A percentile compares a stretch with the other conserved stretches of the same genome.
Conservation (phyloP, 1,140 invertebrate species). For the Drosophila hydei region DNA sequence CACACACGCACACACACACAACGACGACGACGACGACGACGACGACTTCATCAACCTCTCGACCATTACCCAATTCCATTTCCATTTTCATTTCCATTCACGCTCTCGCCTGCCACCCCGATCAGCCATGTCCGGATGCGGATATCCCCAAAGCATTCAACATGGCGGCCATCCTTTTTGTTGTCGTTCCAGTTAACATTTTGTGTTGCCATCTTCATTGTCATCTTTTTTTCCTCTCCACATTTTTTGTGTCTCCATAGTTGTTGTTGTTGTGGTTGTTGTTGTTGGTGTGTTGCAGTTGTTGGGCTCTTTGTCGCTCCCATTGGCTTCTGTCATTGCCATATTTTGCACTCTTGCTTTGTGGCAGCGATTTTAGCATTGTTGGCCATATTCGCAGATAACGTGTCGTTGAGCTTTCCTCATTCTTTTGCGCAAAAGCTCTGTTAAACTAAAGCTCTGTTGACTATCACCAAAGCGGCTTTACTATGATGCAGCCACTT, state of each 20-base stretch:
- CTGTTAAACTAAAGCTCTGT: no score
- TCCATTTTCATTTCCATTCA: background rate
- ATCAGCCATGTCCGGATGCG: conserved; percentile 15
- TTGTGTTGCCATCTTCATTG: conserved; percentile 46
- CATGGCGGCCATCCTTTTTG: conserved; percentile 50
- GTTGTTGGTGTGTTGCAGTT: background rate
- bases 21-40: no score
- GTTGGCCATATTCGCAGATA: conserved; percentile 29
- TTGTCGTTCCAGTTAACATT: conserved; percentile 49
- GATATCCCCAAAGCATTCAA: conserved; percentile 47
- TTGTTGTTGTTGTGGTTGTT: background rate
- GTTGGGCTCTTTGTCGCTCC: background rate
- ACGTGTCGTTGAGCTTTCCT: background rate
- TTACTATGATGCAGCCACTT: no score
- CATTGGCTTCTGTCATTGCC: conserved; percentile 52
- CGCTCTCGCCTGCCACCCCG: background rate
- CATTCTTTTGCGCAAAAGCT: background rate
- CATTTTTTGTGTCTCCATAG: background rate
- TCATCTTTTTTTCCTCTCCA: conserved; percentile 10
- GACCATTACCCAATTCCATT: background rate
- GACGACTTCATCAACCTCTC: background rate
- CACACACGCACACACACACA: background rate
- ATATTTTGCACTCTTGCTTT: conserved; percentile 62
- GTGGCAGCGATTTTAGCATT: conserved; percentile 34
- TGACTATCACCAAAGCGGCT: background rate